phyloP scores from a whole-genome alignment of 2,888 invertebrate genomes.

The Buathra laborator region DNA sequence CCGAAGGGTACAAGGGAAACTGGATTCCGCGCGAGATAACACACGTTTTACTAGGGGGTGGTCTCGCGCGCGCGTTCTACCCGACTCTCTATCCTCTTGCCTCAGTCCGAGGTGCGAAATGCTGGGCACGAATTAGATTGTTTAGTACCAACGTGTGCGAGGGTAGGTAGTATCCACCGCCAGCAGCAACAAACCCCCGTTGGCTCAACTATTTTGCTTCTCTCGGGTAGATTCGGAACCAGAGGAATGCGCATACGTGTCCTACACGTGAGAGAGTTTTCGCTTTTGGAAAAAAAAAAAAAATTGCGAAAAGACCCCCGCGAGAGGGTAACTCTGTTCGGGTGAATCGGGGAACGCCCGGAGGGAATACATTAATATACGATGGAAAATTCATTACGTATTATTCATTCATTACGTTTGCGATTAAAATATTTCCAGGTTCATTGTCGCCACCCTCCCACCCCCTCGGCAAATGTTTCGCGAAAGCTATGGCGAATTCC shows the following conservation, averaged over 20 bases:
- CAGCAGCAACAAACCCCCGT: background rate
- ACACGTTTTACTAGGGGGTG: slow-evolving; percentile 66
- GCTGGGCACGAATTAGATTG: slow-evolving; percentile 69
- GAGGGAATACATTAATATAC: too few species aligned
- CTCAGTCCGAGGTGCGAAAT: slow-evolving; percentile 61
- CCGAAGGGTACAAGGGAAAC: slow-evolving; percentile 35
- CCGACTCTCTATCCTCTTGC: slow-evolving; percentile 5
- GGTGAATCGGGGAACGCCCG: too few species aligned
- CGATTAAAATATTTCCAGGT: slow-evolving; percentile 9
- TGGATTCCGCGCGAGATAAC: slow-evolving; percentile 68
- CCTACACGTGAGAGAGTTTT: background rate
- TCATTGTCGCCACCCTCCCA: background rate
- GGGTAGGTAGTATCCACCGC: slow-evolving; percentile 15
- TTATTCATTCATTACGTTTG: background rate
- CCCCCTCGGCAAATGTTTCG: background rate
- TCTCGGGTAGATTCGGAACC: background rate
- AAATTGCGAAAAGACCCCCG: background rate
- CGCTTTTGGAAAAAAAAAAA: background rate
- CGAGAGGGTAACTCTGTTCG: background rate
- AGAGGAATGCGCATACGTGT: slow-evolving; percentile 52
- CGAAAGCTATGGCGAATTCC: slow-evolving; percentile 21
- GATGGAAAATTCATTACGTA: slow-evolving; percentile 4
- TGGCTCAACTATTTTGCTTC: background rate
- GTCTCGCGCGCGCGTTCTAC: slow-evolving; percentile 5
- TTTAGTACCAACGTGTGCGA: slow-evolving; percentile 66